A percentile compares a stretch with the other conserved stretches of the same genome.
Evolutionary conservation across 2,888 invertebrate genomes (phyloP).

Genomic region (Microdon myrmicae): DNA sequence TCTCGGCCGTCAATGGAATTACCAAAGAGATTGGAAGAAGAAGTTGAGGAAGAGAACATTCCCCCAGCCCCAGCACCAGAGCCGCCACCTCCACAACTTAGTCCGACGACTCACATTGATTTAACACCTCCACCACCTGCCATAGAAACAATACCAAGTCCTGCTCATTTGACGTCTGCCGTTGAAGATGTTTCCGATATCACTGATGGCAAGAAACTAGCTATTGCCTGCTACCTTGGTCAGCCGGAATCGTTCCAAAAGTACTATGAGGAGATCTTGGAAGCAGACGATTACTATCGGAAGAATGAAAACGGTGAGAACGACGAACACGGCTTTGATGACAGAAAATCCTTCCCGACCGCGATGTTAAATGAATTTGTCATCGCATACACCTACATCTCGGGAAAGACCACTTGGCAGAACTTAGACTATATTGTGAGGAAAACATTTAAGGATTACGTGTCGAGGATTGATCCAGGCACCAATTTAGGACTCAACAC

Average conservation of each 20-base stretch:
- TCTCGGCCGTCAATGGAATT: slow-evolving; percentile 66
- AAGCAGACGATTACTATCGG: slow-evolving; percentile 73
- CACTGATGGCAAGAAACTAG: slow-evolving; percentile 86
- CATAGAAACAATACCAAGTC: slow-evolving; percentile 61
- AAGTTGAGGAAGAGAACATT: slow-evolving; percentile 66
- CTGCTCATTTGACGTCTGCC: slow-evolving; percentile 64
- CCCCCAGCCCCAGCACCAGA: slow-evolving; percentile 66
- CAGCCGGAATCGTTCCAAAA: slow-evolving; percentile 81
- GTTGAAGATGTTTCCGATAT: slow-evolving; percentile 74
- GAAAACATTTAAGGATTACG: slow-evolving; percentile 93
- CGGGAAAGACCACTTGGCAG: slow-evolving; percentile 95
- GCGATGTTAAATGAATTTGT: slow-evolving; percentile 78
- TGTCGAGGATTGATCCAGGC: slow-evolving; percentile 91
- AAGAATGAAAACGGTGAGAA: slow-evolving; percentile 66
- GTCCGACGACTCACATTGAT: slow-evolving; percentile 65
- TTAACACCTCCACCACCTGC: slow-evolving; percentile 67
- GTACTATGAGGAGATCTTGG: slow-evolving; percentile 75
- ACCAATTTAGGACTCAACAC: slow-evolving; percentile 84
- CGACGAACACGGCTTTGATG: slow-evolving; percentile 66
- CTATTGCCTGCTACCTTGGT: slow-evolving; percentile 88
- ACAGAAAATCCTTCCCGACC: slow-evolving; percentile 70
- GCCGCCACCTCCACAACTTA: slow-evolving; percentile 64
- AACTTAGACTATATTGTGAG: slow-evolving; percentile 90
- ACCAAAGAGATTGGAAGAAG: slow-evolving; percentile 64
- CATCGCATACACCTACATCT: slow-evolving; percentile 89